These are phyloP conservation scores for Rhinatrema bivittatum DNA, from an alignment of 2,797 vertebrate genomes.

Conservation along the genomic window DNA sequence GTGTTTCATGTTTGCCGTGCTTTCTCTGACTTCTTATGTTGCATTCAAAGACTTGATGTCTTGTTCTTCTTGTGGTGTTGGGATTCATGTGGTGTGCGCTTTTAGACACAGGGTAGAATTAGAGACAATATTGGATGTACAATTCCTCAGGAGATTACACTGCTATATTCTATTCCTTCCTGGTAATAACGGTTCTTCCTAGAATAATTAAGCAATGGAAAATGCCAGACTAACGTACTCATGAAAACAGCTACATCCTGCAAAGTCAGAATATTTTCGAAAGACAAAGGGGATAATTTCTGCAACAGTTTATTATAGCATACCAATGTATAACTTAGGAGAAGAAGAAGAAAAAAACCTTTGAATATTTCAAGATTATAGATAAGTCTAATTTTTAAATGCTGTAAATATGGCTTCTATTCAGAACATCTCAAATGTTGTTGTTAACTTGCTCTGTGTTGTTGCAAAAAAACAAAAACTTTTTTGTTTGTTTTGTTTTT, in stretches of 20 bases:
- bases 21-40: constrained; percentile 73
- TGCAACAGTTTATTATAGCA: constrained; percentile 93
- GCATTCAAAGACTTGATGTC: constrained; percentile 74
- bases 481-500: constrained; percentile 9
- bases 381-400: constrained; percentile 85
- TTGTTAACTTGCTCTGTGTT: constrained; percentile 80
- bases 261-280: constrained; percentile 87
- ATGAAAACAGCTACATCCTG: constrained; percentile 77
- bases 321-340: constrained; percentile 95
- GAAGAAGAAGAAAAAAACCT: constrained; percentile 71
- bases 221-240: constrained; percentile 76
- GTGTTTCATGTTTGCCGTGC: constrained; percentile 91
- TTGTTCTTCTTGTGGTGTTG: constrained; percentile 86
- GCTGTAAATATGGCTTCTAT: constrained; percentile 95
- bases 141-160: constrained; percentile 80
- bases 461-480: constrained; percentile 75
- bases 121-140: constrained; percentile 90
- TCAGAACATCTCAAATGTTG: constrained; percentile 72
- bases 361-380: constrained; percentile 87
- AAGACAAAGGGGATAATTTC: constrained; percentile 86
- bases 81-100: constrained; percentile 86
- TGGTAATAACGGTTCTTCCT: constrained; percentile 80
- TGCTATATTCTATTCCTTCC: constrained; percentile 75
- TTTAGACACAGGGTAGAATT: constrained; percentile 92
- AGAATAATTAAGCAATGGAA: constrained; percentile 76